phyloP scores from a whole-genome alignment of 2,113 vertebrate species.

The Thomomys bottae region DNA sequence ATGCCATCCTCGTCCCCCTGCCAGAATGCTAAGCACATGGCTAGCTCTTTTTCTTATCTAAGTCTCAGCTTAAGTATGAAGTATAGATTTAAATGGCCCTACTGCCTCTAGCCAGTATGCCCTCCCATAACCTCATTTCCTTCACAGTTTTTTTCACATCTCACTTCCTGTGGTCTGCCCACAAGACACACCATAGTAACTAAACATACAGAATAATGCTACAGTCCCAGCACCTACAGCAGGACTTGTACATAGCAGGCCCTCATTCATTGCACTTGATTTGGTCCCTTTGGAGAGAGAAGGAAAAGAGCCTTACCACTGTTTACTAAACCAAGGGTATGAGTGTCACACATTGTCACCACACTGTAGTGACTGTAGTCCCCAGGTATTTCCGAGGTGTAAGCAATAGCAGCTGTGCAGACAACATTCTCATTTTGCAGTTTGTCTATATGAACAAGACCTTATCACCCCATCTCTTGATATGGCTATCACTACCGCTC shows the following conservation, averaged over 20 bases:
- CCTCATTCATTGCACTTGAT: background rate
- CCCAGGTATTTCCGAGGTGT: background rate
- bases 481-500: background rate
- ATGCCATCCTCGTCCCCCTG: background rate
- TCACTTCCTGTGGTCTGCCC: background rate
- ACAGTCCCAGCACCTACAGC: background rate
- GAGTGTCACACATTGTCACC: background rate
- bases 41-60: background rate
- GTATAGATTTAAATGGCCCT: background rate
- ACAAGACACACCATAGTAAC: background rate
- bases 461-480: background rate
- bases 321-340: background rate
- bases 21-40: background rate
- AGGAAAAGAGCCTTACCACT: background rate
- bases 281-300: background rate
- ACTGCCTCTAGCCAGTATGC: background rate
- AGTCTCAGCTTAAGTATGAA: background rate
- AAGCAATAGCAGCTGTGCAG: background rate
- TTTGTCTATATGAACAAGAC: background rate
- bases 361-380: background rate
- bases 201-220: background rate
- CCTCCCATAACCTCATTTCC: background rate
- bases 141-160: background rate
- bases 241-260: background rate
- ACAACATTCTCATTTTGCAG: background rate